Conservation (phyloP, 2,888 invertebrate species). For the Ophion slaviceki region DNA sequence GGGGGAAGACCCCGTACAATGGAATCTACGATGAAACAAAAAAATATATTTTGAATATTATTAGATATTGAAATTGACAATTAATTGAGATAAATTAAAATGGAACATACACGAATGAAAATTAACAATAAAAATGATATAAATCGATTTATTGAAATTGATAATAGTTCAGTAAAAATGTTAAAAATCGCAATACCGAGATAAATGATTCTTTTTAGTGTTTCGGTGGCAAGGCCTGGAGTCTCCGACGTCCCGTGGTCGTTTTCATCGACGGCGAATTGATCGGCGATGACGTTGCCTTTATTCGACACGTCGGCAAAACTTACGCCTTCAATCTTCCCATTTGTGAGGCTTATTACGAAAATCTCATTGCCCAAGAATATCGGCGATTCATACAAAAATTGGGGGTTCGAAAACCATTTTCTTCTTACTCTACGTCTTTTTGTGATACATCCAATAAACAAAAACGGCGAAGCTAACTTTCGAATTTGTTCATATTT, state of each 20-base stretch:
- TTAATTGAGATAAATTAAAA: neutral
- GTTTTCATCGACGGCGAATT: conserved; percentile 84
- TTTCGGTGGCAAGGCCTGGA: conserved; percentile 84
- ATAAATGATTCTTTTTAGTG: conserved; percentile 51
- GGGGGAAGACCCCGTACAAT: no score
- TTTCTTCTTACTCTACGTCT: neutral
- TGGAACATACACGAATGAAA: neutral
- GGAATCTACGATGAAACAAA: no score
- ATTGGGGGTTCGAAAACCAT: conserved; percentile 80
- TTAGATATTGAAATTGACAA: neutral
- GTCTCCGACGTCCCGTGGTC: conserved; percentile 83
- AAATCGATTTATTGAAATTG: neutral
- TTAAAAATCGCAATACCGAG: neutral
- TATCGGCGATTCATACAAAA: conserved; percentile 83
- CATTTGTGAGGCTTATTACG: conserved; percentile 82
- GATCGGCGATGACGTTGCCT: conserved; percentile 85
- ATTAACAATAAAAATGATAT: neutral
- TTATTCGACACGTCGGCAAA: conserved; percentile 83
- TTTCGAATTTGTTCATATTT: no score
- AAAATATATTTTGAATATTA: neutral
- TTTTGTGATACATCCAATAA: neutral
- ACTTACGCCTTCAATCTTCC: conserved; percentile 84
- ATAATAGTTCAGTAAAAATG: neutral
- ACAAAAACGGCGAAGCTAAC: no score
- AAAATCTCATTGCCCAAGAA: conserved; percentile 82